phyloP scores from a whole-genome alignment of 35 echinoderm and acorn worm genomes.

The Strongylocentrotus purpuratus region DNA sequence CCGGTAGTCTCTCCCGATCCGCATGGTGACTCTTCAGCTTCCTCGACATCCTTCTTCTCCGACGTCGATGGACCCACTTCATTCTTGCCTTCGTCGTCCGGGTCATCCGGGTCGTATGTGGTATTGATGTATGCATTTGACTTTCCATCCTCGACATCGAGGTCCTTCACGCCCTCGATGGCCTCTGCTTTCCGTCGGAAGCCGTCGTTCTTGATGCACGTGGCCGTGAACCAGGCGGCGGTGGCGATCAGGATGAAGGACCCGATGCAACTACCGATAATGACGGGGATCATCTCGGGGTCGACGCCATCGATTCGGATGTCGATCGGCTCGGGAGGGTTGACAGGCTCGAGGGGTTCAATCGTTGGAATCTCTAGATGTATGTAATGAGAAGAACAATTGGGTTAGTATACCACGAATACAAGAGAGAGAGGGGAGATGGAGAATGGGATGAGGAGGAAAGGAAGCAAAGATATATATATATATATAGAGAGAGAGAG shows the following conservation, averaged over 20 bases:
- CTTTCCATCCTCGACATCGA: background rate
- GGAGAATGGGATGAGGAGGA: background rate
- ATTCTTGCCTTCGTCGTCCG: background rate
- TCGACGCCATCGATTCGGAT: background rate
- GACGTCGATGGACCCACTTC: background rate
- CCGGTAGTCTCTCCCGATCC: background rate
- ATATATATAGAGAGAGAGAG: background rate
- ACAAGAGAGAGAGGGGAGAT: background rate
- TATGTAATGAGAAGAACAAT: background rate
- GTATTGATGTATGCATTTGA: background rate
- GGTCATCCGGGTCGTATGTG: conserved; percentile 11
- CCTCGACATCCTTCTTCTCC: background rate
- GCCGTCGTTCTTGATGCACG: conserved; percentile 33
- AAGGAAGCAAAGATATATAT: background rate
- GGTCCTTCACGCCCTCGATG: background rate
- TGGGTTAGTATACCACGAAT: too few relatives aligned
- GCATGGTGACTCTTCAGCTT: background rate
- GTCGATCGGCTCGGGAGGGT: conserved; percentile 26
- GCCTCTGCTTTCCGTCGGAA: background rate
- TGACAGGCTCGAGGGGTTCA: too few relatives aligned
- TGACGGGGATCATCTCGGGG: conserved; percentile 33
- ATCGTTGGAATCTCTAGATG: background rate
- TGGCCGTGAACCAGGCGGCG: conserved; percentile 32
- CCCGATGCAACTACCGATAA: conserved; percentile 32
- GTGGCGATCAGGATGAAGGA: conserved; percentile 42